Evolutionary conservation across 2,113 vertebrate species (phyloP).

Genomic region (Pleuronectes platessa): DNA sequence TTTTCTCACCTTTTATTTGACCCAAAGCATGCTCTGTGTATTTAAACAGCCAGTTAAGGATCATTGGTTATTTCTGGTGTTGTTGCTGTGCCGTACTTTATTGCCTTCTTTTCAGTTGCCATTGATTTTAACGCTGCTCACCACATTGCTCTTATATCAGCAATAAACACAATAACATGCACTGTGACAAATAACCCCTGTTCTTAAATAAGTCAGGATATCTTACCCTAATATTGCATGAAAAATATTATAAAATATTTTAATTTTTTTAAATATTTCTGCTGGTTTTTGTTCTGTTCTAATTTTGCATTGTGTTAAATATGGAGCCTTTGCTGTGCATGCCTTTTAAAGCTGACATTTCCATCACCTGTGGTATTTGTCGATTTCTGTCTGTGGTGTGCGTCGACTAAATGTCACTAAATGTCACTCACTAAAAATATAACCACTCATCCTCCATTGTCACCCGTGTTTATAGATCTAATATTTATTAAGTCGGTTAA

Average conservation of each 20-base stretch:
- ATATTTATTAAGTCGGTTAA: constrained; percentile 22
- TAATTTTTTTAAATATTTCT: neutral
- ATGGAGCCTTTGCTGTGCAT: constrained; percentile 56
- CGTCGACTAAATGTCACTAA: constrained; percentile 38
- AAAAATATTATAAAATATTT: constrained; percentile 9
- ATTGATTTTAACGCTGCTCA: constrained; percentile 64
- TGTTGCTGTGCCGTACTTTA: constrained; percentile 21
- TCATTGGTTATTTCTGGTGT: constrained; percentile 29
- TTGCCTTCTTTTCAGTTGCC: constrained; percentile 65
- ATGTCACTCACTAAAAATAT: constrained; percentile 44
- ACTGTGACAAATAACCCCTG: constrained; percentile 16
- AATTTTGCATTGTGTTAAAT: constrained; percentile 9
- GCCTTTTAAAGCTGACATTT: constrained; percentile 53
- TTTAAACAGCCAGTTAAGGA: constrained; percentile 10
- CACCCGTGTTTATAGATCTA: constrained; percentile 17
- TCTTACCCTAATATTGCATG: constrained; percentile 37
- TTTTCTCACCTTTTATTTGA: constrained; percentile 26
- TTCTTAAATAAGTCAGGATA: constrained; percentile 16
- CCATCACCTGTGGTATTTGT: constrained; percentile 45
- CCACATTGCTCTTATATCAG: constrained; percentile 65
- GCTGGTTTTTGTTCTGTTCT: neutral
- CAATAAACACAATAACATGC: constrained; percentile 5
- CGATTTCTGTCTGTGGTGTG: constrained; percentile 51
- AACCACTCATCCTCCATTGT: constrained; percentile 55
- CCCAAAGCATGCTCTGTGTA: constrained; percentile 26